Percentiles rank a stretch among this genome's conserved stretches.
Evolutionary conservation across 2,888 invertebrate genomes (phyloP).

Genomic region (Cerastoderma edule): DNA sequence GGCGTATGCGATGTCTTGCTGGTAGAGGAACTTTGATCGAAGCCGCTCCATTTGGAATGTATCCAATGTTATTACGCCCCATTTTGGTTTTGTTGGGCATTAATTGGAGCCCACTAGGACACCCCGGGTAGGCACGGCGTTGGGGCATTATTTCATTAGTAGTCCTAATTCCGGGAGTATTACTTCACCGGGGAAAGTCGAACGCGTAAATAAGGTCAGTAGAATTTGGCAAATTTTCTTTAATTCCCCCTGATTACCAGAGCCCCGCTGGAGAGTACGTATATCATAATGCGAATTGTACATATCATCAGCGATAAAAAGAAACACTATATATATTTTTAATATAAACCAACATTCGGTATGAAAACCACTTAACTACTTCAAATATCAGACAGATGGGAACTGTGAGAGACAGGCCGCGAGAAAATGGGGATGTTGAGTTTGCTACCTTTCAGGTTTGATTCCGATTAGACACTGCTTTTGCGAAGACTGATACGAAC

Average conservation of each 20-base stretch:
- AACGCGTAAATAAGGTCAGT: constrained; percentile 5
- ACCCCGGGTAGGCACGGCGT: background rate
- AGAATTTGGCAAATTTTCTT: constrained; percentile 25
- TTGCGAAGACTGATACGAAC: too few relatives aligned
- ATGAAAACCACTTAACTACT: constrained; percentile 43
- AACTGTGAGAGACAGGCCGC: constrained; percentile 14
- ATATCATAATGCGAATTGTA: constrained; percentile 4
- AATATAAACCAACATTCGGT: constrained; percentile 48
- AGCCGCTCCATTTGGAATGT: constrained; percentile 26
- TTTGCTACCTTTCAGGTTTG: too few relatives aligned
- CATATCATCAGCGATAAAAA: constrained; percentile 21
- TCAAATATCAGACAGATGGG: constrained; percentile 29
- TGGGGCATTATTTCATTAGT: constrained; percentile 7
- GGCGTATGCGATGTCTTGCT: constrained; percentile 11
- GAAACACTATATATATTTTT: constrained; percentile 32
- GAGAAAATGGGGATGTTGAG: too few relatives aligned
- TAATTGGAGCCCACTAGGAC: constrained; percentile 29
- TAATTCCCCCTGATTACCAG: constrained; percentile 18
- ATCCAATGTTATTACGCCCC: constrained; percentile 26
- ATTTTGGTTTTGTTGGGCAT: constrained; percentile 27
- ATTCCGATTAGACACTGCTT: too few relatives aligned
- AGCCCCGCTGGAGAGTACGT: constrained; percentile 3
- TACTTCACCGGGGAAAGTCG: constrained; percentile 7
- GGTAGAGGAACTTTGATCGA: constrained; percentile 25
- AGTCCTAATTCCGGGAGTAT: constrained; percentile 7